A percentile compares a stretch with the other conserved stretches of the same genome.
These are phyloP conservation scores for Strigamia transsilvanica DNA, from an alignment of 2,888 invertebrate species.

Conservation along the genomic window DNA sequence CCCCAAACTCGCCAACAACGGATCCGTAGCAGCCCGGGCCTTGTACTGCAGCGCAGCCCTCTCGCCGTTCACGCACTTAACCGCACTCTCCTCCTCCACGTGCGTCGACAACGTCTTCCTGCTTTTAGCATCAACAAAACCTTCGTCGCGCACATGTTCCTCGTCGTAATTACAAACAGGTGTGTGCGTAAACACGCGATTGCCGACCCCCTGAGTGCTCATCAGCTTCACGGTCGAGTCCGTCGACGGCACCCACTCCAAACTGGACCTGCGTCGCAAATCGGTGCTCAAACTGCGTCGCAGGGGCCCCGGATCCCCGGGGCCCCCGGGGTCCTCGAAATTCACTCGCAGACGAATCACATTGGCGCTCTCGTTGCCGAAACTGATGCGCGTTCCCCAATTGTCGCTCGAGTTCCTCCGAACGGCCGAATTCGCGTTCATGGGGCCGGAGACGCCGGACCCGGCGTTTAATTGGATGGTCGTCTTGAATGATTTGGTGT, in stretches of 20 bases:
- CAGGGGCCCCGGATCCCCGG: background rate
- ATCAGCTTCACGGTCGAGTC: background rate
- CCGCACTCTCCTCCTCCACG: background rate
- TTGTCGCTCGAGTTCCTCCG: background rate
- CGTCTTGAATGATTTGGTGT: background rate
- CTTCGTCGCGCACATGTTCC: background rate
- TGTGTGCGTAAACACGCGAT: background rate
- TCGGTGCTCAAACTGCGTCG: background rate
- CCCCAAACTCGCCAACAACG: background rate
- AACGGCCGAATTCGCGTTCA: background rate
- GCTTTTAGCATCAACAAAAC: background rate
- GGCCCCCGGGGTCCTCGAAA: background rate
- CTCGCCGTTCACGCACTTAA: background rate
- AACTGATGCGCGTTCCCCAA: conserved; percentile 12
- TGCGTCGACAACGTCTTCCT: background rate
- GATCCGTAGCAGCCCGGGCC: background rate
- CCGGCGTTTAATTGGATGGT: conserved; percentile 1
- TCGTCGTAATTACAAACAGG: background rate
- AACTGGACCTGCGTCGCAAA: background rate
- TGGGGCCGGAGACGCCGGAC: background rate
- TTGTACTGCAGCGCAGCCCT: conserved; percentile 4
- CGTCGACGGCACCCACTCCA: background rate
- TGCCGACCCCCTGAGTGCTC: conserved; percentile 8
- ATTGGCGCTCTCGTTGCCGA: background rate
- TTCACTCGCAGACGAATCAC: background rate